Percentiles rank a stretch among this genome's conserved stretches.
These are phyloP conservation scores for Argya squamiceps DNA, from an alignment of 2,797 vertebrate genomes.

Conservation along the genomic window DNA sequence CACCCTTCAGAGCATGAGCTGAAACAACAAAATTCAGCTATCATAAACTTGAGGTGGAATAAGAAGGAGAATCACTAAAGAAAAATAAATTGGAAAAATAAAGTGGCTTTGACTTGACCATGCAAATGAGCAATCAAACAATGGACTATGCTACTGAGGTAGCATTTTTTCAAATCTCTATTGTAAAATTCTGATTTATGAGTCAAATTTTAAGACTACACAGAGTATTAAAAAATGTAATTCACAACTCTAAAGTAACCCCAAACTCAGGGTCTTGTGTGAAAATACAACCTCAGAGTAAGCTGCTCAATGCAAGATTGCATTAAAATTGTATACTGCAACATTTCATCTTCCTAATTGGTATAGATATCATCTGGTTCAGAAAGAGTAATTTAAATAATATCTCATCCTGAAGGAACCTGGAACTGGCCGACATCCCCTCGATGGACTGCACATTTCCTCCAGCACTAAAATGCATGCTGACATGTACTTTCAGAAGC, in stretches of 20 bases:
- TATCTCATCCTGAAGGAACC: background rate
- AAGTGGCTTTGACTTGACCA: background rate
- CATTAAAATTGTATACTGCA: background rate
- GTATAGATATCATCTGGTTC: background rate
- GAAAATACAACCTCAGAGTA: background rate
- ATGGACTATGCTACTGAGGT: background rate
- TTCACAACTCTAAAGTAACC: background rate
- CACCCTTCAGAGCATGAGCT: accelerated
- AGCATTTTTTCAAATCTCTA: background rate
- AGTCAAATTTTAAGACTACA: background rate
- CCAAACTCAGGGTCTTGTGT: background rate
- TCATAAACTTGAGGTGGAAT: background rate
- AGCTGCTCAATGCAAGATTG: background rate
- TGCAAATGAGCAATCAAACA: background rate
- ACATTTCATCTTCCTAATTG: background rate
- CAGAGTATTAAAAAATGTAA: accelerated
- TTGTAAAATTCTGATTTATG: background rate
- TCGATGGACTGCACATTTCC: background rate
- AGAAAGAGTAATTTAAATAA: background rate
- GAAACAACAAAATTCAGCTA: background rate
- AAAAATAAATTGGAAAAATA: background rate
- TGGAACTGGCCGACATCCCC: background rate
- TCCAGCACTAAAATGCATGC: background rate
- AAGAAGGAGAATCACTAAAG: background rate
- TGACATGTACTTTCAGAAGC: background rate